Conservation (phyloP, 2,888 invertebrate genomes). For the Parnassius orleans region DNA sequence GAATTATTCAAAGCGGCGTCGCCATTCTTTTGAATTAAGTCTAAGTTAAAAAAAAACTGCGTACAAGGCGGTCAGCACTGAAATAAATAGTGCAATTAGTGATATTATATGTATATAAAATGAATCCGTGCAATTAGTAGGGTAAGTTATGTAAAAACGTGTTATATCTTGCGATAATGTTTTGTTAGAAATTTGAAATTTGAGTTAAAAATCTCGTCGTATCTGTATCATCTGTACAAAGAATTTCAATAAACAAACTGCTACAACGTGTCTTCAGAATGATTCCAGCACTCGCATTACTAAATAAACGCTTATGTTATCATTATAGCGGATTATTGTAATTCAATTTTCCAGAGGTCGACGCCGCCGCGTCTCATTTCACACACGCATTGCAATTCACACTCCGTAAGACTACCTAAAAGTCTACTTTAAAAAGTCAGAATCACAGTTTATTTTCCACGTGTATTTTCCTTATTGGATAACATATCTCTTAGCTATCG, state of each 20-base stretch:
- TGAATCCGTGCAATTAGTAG: no score
- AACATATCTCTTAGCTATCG: conserved; percentile 57
- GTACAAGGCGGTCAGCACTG: no score
- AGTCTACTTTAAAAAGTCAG: conserved; percentile 77
- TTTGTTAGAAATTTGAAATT: not conserved
- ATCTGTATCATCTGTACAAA: not conserved
- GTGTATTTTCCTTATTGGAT: conserved; percentile 68
- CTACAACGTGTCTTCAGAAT: not conserved
- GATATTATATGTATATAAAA: no score
- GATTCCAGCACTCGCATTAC: not conserved
- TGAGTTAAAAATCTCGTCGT: not conserved
- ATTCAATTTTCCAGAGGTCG: conserved; percentile 25
- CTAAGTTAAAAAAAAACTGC: no score
- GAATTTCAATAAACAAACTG: not conserved
- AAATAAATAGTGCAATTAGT: no score
- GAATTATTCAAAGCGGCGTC: conserved; percentile 19
- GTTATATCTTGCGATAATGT: not conserved
- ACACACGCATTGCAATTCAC: conserved; percentile 47
- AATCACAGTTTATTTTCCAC: conserved; percentile 82
- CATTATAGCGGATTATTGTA: not conserved
- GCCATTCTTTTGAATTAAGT: not conserved
- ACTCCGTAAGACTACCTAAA: conserved; percentile 68
- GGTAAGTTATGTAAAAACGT: no score
- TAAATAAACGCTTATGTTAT: not conserved
- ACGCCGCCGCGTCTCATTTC: conserved; percentile 36